Percentiles rank a stretch among this genome's conserved stretches.
phyloP scores from a whole-genome alignment of 2,888 invertebrate genomes.

The Zaprionus lineosus region DNA sequence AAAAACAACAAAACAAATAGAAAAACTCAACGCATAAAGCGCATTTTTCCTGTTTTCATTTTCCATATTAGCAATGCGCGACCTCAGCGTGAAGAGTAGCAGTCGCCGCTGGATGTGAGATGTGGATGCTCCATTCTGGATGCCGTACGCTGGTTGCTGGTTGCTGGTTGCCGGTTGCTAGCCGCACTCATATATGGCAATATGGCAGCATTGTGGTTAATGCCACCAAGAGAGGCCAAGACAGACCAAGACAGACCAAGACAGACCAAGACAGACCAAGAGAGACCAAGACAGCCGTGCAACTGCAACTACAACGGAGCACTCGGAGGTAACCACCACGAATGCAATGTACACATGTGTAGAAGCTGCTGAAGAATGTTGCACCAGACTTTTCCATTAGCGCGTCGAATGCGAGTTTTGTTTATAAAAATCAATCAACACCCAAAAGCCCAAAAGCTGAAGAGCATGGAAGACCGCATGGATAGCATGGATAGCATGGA shows the following conservation, averaged over 20 bases:
- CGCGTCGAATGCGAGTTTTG: slow-evolving; percentile 44
- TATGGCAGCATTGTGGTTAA: slow-evolving; percentile 65
- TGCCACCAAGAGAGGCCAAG: too few species aligned
- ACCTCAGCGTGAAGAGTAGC: slow-evolving; percentile 47
- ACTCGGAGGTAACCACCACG: slow-evolving; percentile 40
- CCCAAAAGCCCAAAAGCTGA: slow-evolving; percentile 67
- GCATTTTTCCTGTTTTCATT: slow-evolving; percentile 78
- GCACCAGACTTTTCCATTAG: slow-evolving; percentile 77
- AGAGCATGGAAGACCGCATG: neutral
- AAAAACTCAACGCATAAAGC: slow-evolving; percentile 46
- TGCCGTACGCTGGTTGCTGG: slow-evolving; percentile 27
- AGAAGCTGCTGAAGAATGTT: slow-evolving; percentile 54
- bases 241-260: too few species aligned
- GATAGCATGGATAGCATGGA: slow-evolving; percentile 25
- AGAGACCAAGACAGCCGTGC: slow-evolving; percentile 44
- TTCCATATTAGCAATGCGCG: slow-evolving; percentile 72
- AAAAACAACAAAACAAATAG: too few species aligned
- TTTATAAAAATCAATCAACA: slow-evolving; percentile 78
- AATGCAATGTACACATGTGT: slow-evolving; percentile 23
- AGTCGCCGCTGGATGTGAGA: slow-evolving; percentile 21
- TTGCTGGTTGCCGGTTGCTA: slow-evolving; percentile 24
- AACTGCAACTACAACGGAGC: slow-evolving; percentile 27
- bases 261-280: too few species aligned
- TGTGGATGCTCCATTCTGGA: slow-evolving; percentile 9
- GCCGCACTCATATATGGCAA: slow-evolving; percentile 68